Conservation (phyloP, 2,113 vertebrate genomes). For the Pavo muticus region DNA sequence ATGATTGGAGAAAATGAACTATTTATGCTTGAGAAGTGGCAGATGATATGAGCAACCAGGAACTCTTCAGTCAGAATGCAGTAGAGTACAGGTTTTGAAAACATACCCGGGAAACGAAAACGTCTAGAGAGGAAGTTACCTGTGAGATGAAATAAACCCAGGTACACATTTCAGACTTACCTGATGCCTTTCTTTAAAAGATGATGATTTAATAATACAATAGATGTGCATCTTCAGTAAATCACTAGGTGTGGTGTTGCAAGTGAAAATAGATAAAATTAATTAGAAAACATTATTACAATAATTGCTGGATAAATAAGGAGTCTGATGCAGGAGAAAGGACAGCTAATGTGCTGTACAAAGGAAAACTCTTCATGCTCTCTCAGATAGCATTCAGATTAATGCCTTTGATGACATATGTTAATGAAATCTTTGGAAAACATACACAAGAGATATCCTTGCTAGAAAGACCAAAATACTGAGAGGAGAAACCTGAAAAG, state of each 20-base stretch:
- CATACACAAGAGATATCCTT: neutral
- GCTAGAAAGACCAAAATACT: neutral
- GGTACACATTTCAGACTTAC: neutral
- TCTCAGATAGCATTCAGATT: neutral
- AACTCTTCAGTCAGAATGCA: neutral
- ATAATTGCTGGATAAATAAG: neutral
- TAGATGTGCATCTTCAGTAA: neutral
- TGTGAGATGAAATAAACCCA: neutral
- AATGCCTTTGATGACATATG: neutral
- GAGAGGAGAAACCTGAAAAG: neutral
- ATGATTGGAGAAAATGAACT: neutral
- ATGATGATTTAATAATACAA: neutral
- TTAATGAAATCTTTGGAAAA: neutral
- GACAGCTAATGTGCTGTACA: neutral
- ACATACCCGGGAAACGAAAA: neutral
- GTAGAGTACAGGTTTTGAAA: neutral
- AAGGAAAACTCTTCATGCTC: neutral
- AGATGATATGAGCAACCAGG: neutral
- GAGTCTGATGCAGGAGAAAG: neutral
- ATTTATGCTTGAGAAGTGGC: neutral
- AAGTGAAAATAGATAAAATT: neutral
- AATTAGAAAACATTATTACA: neutral
- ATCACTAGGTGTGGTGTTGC: neutral
- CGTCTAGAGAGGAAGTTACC: neutral
- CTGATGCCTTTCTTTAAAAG: neutral